phyloP scores from a whole-genome alignment of 2,888 invertebrate genomes.

The Polyommatus iphigenia region DNA sequence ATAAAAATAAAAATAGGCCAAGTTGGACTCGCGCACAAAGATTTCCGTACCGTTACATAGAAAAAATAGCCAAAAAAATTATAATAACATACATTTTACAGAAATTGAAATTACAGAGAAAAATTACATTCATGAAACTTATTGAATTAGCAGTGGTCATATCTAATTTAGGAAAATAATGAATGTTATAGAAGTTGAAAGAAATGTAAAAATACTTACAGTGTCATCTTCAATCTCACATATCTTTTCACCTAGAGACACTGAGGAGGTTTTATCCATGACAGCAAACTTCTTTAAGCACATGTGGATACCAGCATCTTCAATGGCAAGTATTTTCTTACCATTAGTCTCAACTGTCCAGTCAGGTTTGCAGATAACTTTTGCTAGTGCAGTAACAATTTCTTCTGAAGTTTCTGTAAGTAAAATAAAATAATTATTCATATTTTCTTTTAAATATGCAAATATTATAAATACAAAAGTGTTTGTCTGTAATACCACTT shows the following conservation, averaged over 20 bases:
- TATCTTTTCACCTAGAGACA: constrained; percentile 82
- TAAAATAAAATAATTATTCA: background rate
- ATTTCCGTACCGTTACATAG: no score
- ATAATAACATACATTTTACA: no score
- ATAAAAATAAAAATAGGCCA: no score
- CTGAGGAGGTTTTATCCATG: constrained; percentile 77
- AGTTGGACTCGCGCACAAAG: no score
- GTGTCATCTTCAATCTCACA: constrained; percentile 75
- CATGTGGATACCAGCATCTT: constrained; percentile 88
- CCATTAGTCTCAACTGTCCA: constrained; percentile 79
- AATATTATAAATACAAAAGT: background rate
- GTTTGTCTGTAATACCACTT: no score
- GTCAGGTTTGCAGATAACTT: constrained; percentile 65
- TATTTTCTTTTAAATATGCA: background rate
- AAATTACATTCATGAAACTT: no score
- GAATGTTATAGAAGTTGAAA: background rate
- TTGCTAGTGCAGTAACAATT: constrained; percentile 57
- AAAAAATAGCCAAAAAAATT: no score
- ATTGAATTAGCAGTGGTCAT: no score
- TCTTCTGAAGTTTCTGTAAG: constrained; percentile 63
- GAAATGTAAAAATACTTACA: constrained; percentile 59
- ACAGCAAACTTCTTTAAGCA: constrained; percentile 87
- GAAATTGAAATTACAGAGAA: no score
- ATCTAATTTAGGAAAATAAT: no score
- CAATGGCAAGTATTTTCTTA: constrained; percentile 79